Conservation (phyloP, 2,888 invertebrate species). For the Himalopsyche kuldschensis region DNA sequence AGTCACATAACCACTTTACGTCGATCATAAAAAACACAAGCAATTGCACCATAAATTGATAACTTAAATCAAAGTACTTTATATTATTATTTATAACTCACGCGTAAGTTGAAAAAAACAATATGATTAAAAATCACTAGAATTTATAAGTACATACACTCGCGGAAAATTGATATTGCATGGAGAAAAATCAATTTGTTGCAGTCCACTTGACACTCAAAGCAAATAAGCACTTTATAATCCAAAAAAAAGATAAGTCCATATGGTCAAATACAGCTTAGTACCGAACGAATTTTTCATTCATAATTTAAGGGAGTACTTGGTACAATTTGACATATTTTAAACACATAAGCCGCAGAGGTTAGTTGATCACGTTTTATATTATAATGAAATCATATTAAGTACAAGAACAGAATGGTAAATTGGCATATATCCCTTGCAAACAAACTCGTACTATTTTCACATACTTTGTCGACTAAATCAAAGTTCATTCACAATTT, state of each 20-base stretch:
- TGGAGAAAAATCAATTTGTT: background rate
- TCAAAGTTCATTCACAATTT: no score
- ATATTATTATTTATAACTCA: background rate
- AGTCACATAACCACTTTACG: background rate
- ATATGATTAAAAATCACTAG: background rate
- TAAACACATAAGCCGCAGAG: no score
- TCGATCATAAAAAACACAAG: slow-evolving; percentile 5
- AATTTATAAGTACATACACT: background rate
- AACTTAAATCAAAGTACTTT: slow-evolving; percentile 9
- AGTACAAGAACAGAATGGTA: no score
- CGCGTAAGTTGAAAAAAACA: background rate
- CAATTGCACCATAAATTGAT: slow-evolving; percentile 25
- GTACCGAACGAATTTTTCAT: no score
- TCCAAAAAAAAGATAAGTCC: background rate
- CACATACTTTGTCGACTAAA: no score
- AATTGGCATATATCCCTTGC: no score
- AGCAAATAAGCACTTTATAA: background rate
- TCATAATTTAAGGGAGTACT: no score
- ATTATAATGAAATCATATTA: no score
- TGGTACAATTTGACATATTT: no score
- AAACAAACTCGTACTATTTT: no score
- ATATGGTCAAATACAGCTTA: no score
- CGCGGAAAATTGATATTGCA: background rate
- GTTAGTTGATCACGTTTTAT: no score
- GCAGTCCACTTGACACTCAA: background rate